Evolutionary conservation across 2,888 invertebrate species (phyloP).

Genomic region (Terebella lapidaria): DNA sequence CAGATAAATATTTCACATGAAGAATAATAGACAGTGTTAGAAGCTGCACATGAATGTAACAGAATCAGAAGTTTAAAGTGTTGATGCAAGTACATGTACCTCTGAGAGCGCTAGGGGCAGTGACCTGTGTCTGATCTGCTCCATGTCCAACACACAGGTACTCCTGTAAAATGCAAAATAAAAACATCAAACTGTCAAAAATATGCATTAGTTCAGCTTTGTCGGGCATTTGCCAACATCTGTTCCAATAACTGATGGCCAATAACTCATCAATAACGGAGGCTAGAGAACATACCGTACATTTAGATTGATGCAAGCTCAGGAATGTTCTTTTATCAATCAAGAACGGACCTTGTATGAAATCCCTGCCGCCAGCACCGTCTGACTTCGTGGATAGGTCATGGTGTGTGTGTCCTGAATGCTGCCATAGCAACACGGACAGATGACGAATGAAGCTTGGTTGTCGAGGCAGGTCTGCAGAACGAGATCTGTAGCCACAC

Average conservation of each 20-base stretch:
- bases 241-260: too few relatives aligned
- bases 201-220: too few relatives aligned
- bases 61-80: background rate
- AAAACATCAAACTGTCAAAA: background rate
- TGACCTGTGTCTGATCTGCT: constrained; percentile 83
- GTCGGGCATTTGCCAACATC: too few relatives aligned
- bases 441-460: constrained; percentile 77
- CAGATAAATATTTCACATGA: too few relatives aligned
- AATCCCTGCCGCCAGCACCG: constrained; percentile 31
- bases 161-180: constrained; percentile 54
- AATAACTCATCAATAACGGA: too few relatives aligned
- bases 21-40: too few relatives aligned
- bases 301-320: too few relatives aligned
- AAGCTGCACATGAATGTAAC: background rate
- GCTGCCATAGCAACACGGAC: constrained; percentile 92
- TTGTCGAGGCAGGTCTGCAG: constrained; percentile 73
- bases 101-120: constrained; percentile 37
- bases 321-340: background rate
- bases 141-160: constrained; percentile 81
- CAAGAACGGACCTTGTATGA: constrained; percentile 9
- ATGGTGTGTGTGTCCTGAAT: constrained; percentile 76
- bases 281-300: too few relatives aligned
- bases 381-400: constrained; percentile 73
- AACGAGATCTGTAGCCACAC: constrained; percentile 88
- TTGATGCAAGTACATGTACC: constrained; percentile 3